These are phyloP conservation scores for Flexamia atlantica DNA, from an alignment of 2,888 invertebrate genomes.

Conservation along the genomic window DNA sequence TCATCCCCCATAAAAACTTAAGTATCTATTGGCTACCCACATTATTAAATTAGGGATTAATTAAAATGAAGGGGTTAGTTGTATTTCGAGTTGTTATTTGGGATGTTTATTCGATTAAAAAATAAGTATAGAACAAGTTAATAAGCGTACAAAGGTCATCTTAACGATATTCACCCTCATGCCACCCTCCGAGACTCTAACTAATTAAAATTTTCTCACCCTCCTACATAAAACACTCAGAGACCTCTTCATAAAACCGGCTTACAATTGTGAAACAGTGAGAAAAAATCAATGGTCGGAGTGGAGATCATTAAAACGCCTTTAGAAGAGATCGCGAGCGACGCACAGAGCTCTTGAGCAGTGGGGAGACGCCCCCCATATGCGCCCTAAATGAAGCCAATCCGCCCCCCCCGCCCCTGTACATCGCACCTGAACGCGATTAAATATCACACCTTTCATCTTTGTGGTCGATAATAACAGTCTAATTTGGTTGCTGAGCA, in stretches of 20 bases:
- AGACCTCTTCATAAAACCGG: not conserved
- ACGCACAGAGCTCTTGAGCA: not conserved
- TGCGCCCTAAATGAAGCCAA: constrained; percentile 1
- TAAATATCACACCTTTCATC: not conserved
- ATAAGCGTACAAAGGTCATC: too few species aligned
- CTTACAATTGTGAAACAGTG: not conserved
- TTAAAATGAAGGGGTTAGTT: too few species aligned
- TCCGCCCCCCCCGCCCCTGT: not conserved
- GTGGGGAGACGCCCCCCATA: not conserved
- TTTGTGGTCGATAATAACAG: too few species aligned
- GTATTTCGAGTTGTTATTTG: too few species aligned
- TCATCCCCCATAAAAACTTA: too few species aligned
- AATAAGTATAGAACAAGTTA: too few species aligned
- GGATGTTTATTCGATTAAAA: too few species aligned
- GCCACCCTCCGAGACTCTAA: not conserved
- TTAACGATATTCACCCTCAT: too few species aligned
- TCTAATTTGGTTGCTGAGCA: too few species aligned
- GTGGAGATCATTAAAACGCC: constrained; percentile 11
- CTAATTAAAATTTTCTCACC: not conserved
- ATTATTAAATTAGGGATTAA: too few species aligned
- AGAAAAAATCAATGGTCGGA: not conserved
- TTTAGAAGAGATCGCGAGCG: not conserved
- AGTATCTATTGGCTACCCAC: too few species aligned
- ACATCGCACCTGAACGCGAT: not conserved
- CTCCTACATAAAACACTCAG: not conserved